Percentiles rank a stretch among this genome's conserved stretches.
phyloP scores from a whole-genome alignment of 2,797 vertebrate genomes.

The Sebastes dallii region DNA sequence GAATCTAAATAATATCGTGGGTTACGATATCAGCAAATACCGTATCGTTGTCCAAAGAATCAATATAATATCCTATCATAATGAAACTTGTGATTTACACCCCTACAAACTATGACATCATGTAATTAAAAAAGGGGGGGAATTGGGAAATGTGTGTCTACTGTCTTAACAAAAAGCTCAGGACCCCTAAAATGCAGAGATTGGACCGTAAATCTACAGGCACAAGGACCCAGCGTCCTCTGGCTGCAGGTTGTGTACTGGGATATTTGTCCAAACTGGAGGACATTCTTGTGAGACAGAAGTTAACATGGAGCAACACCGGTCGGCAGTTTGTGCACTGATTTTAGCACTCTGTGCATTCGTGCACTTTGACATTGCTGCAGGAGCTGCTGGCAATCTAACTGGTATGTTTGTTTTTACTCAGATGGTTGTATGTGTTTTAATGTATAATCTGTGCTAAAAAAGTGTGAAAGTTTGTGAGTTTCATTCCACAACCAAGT shows the following conservation, averaged over 20 bases:
- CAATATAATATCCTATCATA: too few species aligned
- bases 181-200: background rate
- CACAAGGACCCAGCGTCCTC: conserved; percentile 57
- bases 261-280: conserved; percentile 40
- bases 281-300: conserved; percentile 41
- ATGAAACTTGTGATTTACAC: too few species aligned
- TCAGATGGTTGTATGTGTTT: background rate
- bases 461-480: background rate
- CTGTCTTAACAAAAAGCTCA: background rate
- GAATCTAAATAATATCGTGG: too few species aligned
- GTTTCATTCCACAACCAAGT: background rate
- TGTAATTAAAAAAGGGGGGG: too few species aligned
- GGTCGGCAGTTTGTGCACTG: conserved; percentile 38
- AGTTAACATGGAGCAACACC: conserved; percentile 62
- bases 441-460: background rate
- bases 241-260: conserved; percentile 24
- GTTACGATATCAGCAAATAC: too few species aligned
- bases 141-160: background rate
- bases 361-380: conserved; percentile 42
- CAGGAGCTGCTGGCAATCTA: background rate
- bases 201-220: conserved; percentile 35
- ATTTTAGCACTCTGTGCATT: conserved; percentile 49
- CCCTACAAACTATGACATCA: background rate
- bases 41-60: too few species aligned
- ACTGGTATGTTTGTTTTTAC: conserved; percentile 37